Percentiles rank a stretch among this genome's conserved stretches.
These are phyloP conservation scores for Loxodonta africana DNA, from an alignment of 2,113 vertebrate genomes.

Conservation along the genomic window DNA sequence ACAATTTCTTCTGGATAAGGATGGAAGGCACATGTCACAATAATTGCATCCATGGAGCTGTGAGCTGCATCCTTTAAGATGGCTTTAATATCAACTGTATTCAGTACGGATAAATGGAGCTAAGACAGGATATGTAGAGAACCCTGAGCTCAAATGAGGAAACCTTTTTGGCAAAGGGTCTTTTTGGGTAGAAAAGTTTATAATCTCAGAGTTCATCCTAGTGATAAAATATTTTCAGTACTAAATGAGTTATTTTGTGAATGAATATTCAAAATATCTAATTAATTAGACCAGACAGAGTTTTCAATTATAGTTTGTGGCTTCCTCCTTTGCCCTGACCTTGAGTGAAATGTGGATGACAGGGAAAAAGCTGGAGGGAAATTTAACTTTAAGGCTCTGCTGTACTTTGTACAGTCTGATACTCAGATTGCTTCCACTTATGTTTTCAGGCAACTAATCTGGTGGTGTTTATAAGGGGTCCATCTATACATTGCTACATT, in stretches of 20 bases:
- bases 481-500: background rate
- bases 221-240: background rate
- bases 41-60: conserved; percentile 51
- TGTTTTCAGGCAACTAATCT: background rate
- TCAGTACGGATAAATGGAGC: background rate
- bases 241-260: conserved; percentile 18
- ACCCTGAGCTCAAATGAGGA: background rate
- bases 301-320: background rate
- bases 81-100: background rate
- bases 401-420: background rate
- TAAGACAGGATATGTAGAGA: background rate
- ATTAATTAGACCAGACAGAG: background rate
- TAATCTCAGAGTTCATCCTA: background rate
- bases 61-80: background rate
- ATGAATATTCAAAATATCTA: background rate
- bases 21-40: conserved; percentile 47
- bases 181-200: conserved; percentile 15
- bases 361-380: background rate
- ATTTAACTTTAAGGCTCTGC: background rate
- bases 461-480: background rate
- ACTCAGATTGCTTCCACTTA: background rate
- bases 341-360: background rate
- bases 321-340: background rate
- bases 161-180: background rate
- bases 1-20: conserved; percentile 68